Evolutionary conservation across 2,797 vertebrate species (phyloP).

Genomic region (Tokudaia tokunoshimensis): DNA sequence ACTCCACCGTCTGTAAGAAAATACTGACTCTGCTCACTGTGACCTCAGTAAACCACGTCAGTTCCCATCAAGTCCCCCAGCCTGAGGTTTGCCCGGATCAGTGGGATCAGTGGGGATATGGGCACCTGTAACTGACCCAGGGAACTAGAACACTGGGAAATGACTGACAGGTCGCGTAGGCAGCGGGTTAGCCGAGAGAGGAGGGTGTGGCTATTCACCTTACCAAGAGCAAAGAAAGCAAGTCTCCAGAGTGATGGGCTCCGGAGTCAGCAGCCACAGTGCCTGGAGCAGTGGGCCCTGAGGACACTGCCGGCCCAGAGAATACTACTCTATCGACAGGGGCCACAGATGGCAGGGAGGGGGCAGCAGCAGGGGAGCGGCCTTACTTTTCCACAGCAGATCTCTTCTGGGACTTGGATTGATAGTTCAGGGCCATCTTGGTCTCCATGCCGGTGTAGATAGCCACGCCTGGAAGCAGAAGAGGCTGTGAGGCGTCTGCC

Average conservation of each 20-base stretch:
- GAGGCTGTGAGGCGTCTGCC: background rate
- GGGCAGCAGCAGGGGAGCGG: background rate
- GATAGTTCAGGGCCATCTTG: slow-evolving; percentile 99
- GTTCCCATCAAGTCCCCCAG: background rate
- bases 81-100: background rate
- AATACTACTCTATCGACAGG: background rate
- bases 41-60: background rate
- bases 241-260: rapidly evolving
- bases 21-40: background rate
- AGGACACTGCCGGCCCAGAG: too few relatives aligned
- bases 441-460: slow-evolving; percentile 99
- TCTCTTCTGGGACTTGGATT: slow-evolving; percentile 97
- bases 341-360: background rate
- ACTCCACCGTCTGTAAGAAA: background rate
- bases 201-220: background rate
- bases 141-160: rapidly evolving
- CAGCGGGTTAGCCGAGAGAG: too few relatives aligned
- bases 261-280: background rate
- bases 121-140: background rate
- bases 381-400: slow-evolving; percentile 98
- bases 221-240: too few relatives aligned
- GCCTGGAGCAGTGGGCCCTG: background rate
- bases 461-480: slow-evolving; percentile 92
- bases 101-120: rapidly evolving
- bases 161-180: rapidly evolving